Conservation (phyloP, 1,140 invertebrate genomes). For the Drosophila persimilis region DNA sequence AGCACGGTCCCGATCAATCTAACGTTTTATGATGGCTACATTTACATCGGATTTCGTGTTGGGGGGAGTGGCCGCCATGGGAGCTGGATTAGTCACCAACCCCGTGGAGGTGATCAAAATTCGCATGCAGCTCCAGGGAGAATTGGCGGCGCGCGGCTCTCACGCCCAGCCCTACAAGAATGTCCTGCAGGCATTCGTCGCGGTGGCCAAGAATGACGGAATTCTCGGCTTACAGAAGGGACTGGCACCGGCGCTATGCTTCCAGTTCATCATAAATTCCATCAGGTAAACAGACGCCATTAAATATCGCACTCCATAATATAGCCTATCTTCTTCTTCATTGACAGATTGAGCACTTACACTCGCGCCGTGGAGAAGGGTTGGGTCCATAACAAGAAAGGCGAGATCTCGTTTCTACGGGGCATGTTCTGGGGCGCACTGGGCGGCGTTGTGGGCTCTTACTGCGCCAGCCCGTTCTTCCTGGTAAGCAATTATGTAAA, state of each 20-base stretch:
- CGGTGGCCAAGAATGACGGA: constrained; percentile 86
- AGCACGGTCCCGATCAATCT: too few species aligned
- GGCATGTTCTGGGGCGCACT: constrained; percentile 88
- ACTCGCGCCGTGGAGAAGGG: constrained; percentile 89
- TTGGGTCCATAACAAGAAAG: constrained; percentile 87
- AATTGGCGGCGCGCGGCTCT: constrained; percentile 88
- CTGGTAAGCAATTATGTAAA: constrained; percentile 17
- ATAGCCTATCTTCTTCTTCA: background rate
- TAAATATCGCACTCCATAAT: background rate
- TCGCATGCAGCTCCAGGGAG: constrained; percentile 94
- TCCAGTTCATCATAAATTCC: constrained; percentile 85
- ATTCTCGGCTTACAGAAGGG: constrained; percentile 92
- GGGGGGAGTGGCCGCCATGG: constrained; percentile 85
- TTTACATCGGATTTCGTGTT: constrained; percentile 82
- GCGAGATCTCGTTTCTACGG: constrained; percentile 87
- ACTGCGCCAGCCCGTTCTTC: constrained; percentile 69
- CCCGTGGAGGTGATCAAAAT: constrained; percentile 94
- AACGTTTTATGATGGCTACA: constrained; percentile 44
- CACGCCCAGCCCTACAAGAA: constrained; percentile 86
- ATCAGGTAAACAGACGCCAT: constrained; percentile 85
- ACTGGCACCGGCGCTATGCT: constrained; percentile 90
- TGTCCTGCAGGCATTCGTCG: constrained; percentile 87
- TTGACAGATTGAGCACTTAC: constrained; percentile 88
- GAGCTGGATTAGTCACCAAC: constrained; percentile 86
- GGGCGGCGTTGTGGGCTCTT: constrained; percentile 88